These are phyloP conservation scores for Atta texana DNA, from an alignment of 1,140 invertebrate species.

Conservation along the genomic window DNA sequence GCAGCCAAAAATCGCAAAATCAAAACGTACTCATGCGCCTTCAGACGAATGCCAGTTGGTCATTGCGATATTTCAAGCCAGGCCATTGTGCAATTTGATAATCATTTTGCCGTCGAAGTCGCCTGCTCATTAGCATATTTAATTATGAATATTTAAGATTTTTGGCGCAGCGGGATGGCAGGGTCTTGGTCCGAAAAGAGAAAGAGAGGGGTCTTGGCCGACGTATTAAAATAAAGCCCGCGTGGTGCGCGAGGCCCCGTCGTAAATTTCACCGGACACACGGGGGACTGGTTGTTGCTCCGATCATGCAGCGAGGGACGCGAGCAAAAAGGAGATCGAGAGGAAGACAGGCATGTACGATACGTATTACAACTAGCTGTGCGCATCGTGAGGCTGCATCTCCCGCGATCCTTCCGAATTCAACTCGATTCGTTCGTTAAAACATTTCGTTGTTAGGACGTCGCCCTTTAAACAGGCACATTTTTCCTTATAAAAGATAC, in stretches of 20 bases:
- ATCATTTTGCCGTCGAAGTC: conserved; percentile 84
- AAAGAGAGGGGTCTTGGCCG: conserved; percentile 34
- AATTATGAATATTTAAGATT: conserved; percentile 86
- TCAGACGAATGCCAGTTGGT: conserved; percentile 44
- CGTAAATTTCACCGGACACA: conserved; percentile 83
- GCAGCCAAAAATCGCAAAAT: conserved; percentile 48
- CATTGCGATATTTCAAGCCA: conserved; percentile 71
- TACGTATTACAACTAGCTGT: conserved; percentile 78
- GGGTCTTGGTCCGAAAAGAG: conserved; percentile 62
- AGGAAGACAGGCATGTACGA: conserved; percentile 78
- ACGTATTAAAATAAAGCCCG: conserved; percentile 84
- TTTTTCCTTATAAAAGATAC: neutral
- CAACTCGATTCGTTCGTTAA: conserved; percentile 1
- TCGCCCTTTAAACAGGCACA: neutral
- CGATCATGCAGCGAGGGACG: conserved; percentile 78
- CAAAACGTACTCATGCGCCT: conserved; percentile 45
- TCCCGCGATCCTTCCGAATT: conserved; percentile 36
- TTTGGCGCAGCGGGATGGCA: conserved; percentile 83
- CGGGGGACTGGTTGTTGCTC: conserved; percentile 80
- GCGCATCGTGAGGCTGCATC: conserved; percentile 56
- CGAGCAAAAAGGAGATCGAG: conserved; percentile 77
- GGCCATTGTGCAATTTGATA: conserved; percentile 84
- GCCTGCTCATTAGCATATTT: conserved; percentile 85
- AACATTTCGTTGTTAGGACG: neutral
- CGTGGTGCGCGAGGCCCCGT: conserved; percentile 80